A percentile compares a stretch with the other conserved stretches of the same genome.
Conservation (phyloP, 2,113 vertebrate species). For the Calyptomena viridis region DNA sequence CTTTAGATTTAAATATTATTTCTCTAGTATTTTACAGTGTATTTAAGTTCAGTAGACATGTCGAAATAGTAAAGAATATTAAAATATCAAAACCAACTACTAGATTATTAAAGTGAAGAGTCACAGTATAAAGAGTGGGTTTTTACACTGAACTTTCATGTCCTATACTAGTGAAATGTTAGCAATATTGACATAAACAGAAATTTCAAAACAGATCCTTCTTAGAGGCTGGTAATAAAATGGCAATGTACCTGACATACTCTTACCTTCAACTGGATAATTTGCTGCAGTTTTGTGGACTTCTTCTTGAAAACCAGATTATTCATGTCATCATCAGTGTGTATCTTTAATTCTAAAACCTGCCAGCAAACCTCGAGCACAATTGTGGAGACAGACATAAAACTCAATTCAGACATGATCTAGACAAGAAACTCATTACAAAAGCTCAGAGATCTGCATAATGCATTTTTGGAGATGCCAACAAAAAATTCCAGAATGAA, state of each 20-base stretch:
- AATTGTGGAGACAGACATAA: background rate
- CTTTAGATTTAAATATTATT: background rate
- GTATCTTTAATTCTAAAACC: background rate
- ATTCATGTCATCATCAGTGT: background rate
- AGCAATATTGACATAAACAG: background rate
- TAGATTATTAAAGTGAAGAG: background rate
- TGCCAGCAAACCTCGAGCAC: background rate
- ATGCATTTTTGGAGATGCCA: background rate
- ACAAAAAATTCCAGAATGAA: background rate
- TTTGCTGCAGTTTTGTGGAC: background rate
- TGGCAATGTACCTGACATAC: background rate
- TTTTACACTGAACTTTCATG: background rate
- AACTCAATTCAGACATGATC: background rate
- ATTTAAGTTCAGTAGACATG: background rate
- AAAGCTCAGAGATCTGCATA: background rate
- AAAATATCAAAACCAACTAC: background rate
- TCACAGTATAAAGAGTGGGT: background rate
- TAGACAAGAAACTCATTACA: background rate
- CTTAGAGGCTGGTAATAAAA: background rate
- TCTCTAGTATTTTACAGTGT: background rate
- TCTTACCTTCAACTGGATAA: background rate
- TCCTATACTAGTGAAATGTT: background rate
- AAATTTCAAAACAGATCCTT: background rate
- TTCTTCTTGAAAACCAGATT: background rate
- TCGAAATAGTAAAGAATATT: background rate